A percentile compares a stretch with the other conserved stretches of the same genome.
Conservation (phyloP, 1,140 invertebrate genomes). For the Ceratitis capitata region DNA sequence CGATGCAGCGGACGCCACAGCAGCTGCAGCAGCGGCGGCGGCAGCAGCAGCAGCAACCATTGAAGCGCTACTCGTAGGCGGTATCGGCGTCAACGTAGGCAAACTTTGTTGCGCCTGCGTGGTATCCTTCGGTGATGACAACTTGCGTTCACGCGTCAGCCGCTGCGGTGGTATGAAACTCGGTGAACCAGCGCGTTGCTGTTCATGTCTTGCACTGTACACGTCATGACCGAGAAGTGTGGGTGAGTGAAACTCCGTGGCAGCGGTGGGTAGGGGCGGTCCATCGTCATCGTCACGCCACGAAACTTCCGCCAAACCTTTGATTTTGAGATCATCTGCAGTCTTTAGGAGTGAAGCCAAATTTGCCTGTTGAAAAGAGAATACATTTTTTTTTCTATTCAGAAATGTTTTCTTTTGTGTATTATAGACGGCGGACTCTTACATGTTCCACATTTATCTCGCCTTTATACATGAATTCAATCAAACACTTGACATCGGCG, state of each 20-base stretch:
- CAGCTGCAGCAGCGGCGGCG: slow-evolving; percentile 44
- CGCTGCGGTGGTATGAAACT: neutral
- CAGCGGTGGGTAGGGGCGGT: slow-evolving; percentile 62
- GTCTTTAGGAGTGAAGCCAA: slow-evolving; percentile 87
- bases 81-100: slow-evolving; percentile 51
- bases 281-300: slow-evolving; percentile 74
- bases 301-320: slow-evolving; percentile 88
- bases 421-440: neutral
- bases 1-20: slow-evolving; percentile 43
- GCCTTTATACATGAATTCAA: slow-evolving; percentile 95
- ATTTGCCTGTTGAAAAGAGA: slow-evolving; percentile 73
- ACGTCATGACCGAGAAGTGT: slow-evolving; percentile 45
- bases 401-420: no score
- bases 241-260: slow-evolving; percentile 61
- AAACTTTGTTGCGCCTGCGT: slow-evolving; percentile 45
- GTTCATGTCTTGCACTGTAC: slow-evolving; percentile 39
- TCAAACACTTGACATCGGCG: slow-evolving; percentile 83
- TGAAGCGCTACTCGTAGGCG: slow-evolving; percentile 15
- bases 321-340: slow-evolving; percentile 89
- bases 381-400: neutral
- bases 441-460: slow-evolving; percentile 93
- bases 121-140: slow-evolving; percentile 43
- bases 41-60: slow-evolving; percentile 37
- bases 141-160: slow-evolving; percentile 46
- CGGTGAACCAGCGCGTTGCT: slow-evolving; percentile 30